phyloP scores from a whole-genome alignment of 2,797 vertebrate species.

The Microtus agrestis region DNA sequence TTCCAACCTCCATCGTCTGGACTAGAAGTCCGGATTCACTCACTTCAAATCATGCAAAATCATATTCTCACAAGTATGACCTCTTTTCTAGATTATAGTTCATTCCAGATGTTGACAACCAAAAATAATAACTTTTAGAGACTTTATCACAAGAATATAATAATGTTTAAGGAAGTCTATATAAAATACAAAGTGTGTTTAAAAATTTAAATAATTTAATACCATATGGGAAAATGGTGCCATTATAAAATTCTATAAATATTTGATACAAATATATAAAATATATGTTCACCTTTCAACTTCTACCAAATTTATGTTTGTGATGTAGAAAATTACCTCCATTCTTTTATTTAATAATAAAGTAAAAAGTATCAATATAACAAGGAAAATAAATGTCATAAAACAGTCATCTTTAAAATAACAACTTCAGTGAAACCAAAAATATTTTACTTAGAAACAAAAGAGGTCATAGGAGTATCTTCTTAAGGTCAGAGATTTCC shows the following conservation, averaged over 20 bases:
- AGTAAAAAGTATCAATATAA: background rate
- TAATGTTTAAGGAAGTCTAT: background rate
- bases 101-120: too few relatives aligned
- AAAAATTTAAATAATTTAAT: background rate
- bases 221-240: background rate
- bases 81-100: background rate
- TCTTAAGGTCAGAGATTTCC: background rate
- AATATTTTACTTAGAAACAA: slow-evolving; percentile 16
- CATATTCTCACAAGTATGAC: background rate
- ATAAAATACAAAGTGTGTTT: background rate
- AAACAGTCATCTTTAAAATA: slow-evolving; percentile 11
- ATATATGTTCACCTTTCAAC: background rate
- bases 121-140: background rate
- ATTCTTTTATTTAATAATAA: background rate
- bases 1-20: too few relatives aligned
- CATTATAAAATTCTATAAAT: slow-evolving; percentile 12
- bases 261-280: background rate
- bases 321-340: background rate
- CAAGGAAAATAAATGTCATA: background rate
- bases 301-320: background rate
- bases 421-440: background rate
- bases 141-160: background rate
- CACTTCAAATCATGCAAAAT: too few relatives aligned
- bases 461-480: background rate
- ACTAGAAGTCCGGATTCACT: too few relatives aligned